phyloP scores from a whole-genome alignment of 37 sponge, comb jelly and placozoan genomes.

The Beroe ovata region DNA sequence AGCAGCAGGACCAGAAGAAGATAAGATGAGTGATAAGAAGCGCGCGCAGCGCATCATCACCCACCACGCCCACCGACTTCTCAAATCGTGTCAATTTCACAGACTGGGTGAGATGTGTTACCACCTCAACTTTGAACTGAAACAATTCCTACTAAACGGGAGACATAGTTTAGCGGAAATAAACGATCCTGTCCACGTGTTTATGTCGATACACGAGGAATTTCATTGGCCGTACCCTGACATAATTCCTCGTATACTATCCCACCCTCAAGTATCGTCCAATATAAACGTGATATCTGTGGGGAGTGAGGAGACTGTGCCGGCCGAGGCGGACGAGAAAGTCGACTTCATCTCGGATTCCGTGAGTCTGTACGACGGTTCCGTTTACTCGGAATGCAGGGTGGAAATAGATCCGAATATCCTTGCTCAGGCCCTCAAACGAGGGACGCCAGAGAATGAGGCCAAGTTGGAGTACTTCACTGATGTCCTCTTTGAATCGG shows the following conservation, averaged over 20 bases:
- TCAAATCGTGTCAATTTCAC: slow-evolving; percentile 29
- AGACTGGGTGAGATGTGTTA: slow-evolving; percentile 54
- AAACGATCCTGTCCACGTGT: slow-evolving; percentile 42
- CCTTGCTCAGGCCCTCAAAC: slow-evolving; percentile 31
- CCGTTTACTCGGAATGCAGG: slow-evolving; percentile 60
- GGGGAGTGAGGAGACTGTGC: not conserved
- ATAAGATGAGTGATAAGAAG: slow-evolving; percentile 17
- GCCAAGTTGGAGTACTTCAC: not conserved
- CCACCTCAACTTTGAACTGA: slow-evolving; percentile 14
- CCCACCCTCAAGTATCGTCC: slow-evolving; percentile 45
- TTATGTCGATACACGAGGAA: slow-evolving; percentile 60
- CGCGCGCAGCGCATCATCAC: slow-evolving; percentile 48
- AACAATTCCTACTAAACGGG: slow-evolving; percentile 17
- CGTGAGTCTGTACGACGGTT: slow-evolving; percentile 31
- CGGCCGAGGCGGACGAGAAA: not conserved
- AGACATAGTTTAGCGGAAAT: slow-evolving; percentile 13
- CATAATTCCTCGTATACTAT: slow-evolving; percentile 22
- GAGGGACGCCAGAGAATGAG: slow-evolving; percentile 27
- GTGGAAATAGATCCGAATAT: slow-evolving; percentile 16
- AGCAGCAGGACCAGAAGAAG: not conserved
- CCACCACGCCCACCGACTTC: slow-evolving; percentile 51
- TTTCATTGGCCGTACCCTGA: slow-evolving; percentile 63
- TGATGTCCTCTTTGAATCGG: not conserved
- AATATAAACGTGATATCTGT: slow-evolving; percentile 13
- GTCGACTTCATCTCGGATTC: slow-evolving; percentile 43